Evolutionary conservation across 2,888 invertebrate species (phyloP), one percentile per base, ranked within the genome.

Genomic region (Leptopilina drosophilae): DNA sequence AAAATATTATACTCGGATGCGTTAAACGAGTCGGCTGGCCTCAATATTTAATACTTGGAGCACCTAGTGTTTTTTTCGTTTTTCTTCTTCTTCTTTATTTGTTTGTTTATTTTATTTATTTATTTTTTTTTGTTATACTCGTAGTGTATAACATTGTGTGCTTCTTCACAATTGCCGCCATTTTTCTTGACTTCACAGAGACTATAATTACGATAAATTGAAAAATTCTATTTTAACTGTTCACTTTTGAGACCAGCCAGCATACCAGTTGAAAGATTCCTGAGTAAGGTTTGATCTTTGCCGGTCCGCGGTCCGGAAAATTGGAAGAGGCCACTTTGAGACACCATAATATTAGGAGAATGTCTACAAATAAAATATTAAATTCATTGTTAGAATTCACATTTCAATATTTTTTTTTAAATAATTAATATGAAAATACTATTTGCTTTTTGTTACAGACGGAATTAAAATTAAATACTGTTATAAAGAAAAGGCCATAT

Each of bases 1-100:
- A 73, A 73, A 73, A 73, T 73, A 73, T 73, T 73, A 73, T 56
- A 73, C 73, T 73, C 53, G 56, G 73, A 73, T 73, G 56, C 62
- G 62, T 20, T 56, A 33, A 56, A 53, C 53, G 53, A 33, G 33
- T 33, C 56, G 73, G 73, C 73, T 73, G 73, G 73, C 56, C 73
- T 33, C 73, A 73, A 73, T 20, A 20, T 14, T 26, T 8, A 73
- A 73, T 53, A 33, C 53, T 56, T 73, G n/a, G 33, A 73, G 56
- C 73, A 73, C 73, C 73, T 56, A 73, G 7, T 49, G 49, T 49
- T 49, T 49, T 49, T 49, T 42, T 8, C 33, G 33, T 42, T 8
- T 42, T 8, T 42, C 42, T 42, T 8, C 42, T 42, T 42, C 5
- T 42, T 42, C 42, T 42, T 42, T 5, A 42, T 42, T 7, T 42